phyloP scores from a whole-genome alignment of 1,140 invertebrate species.

The Sarcophaga peregrina region DNA sequence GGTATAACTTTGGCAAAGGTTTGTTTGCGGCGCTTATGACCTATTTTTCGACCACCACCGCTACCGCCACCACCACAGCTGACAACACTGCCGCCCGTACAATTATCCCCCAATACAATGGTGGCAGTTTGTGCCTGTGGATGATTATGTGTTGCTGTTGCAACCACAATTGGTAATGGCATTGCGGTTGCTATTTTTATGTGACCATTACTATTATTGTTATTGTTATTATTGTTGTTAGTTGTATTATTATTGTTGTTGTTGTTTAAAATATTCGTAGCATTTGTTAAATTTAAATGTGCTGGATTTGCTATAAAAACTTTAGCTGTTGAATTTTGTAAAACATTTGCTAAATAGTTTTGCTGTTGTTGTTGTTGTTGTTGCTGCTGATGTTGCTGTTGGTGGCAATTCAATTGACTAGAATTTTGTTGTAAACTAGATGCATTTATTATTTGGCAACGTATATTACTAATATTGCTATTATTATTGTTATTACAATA shows the following conservation, averaged over 20 bases:
- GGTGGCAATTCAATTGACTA: slow-evolving; percentile 41
- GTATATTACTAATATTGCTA: slow-evolving; percentile 38
- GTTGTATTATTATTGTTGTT: slow-evolving; percentile 47
- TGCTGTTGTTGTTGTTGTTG: slow-evolving; percentile 30
- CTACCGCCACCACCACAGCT: background rate
- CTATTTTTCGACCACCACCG: background rate
- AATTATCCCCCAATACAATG: background rate
- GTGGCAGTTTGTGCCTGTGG: background rate
- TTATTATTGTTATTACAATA: slow-evolving; percentile 22
- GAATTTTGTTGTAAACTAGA: slow-evolving; percentile 46
- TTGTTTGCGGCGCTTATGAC: slow-evolving; percentile 50
- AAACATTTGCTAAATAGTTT: slow-evolving; percentile 29
- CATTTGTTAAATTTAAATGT: slow-evolving; percentile 36
- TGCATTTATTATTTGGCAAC: slow-evolving; percentile 48
- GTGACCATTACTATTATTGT: slow-evolving; percentile 40
- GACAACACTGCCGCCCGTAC: background rate
- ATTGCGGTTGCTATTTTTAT: slow-evolving; percentile 43
- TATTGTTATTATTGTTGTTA: slow-evolving; percentile 45
- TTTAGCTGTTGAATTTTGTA: slow-evolving; percentile 37
- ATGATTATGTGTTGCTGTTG: slow-evolving; percentile 44
- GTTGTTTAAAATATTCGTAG: slow-evolving; percentile 38
- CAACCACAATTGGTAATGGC: slow-evolving; percentile 53
- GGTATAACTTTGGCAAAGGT: slow-evolving; percentile 31
- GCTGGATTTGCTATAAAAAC: slow-evolving; percentile 41
- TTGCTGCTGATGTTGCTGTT: slow-evolving; percentile 44